These are phyloP conservation scores for Sparidentex hasta DNA, from an alignment of 2,797 vertebrate genomes.

Conservation along the genomic window DNA sequence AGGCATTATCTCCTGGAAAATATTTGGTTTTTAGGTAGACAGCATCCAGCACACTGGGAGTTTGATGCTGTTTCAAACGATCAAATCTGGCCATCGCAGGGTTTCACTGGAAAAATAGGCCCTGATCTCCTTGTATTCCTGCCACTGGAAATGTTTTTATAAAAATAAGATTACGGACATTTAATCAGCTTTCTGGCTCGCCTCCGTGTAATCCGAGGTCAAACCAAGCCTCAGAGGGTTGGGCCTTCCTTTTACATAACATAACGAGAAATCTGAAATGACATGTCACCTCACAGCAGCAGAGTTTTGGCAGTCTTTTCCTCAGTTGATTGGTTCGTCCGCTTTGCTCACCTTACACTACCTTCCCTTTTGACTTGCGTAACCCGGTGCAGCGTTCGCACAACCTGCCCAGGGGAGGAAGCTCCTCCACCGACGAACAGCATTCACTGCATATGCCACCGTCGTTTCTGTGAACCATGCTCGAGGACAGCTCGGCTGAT, in stretches of 20 bases:
- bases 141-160: conserved; percentile 62
- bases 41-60: conserved; percentile 24
- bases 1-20: conserved; percentile 43
- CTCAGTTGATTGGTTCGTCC: conserved; percentile 44
- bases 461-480: conserved; percentile 18
- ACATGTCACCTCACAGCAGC: conserved; percentile 45
- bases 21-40: conserved; percentile 31
- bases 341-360: conserved; percentile 28
- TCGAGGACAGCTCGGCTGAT: conserved; percentile 7
- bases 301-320: conserved; percentile 20
- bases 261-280: conserved; percentile 40
- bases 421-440: conserved; percentile 7
- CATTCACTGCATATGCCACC: neutral
- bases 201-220: conserved; percentile 34
- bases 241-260: conserved; percentile 47
- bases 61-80: conserved; percentile 33
- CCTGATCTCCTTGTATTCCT: conserved; percentile 19
- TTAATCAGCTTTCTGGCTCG: conserved; percentile 63
- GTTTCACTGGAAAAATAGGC: conserved; percentile 23
- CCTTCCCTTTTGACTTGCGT: neutral
- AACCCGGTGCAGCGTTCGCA: conserved; percentile 30
- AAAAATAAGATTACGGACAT: conserved; percentile 64
- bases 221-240: conserved; percentile 44
- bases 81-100: conserved; percentile 22
- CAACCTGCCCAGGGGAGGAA: conserved; percentile 15